Base-by-base conservation (phyloP, 2,888 invertebrate genomes). In the Drosophila tanythrix region DNA sequence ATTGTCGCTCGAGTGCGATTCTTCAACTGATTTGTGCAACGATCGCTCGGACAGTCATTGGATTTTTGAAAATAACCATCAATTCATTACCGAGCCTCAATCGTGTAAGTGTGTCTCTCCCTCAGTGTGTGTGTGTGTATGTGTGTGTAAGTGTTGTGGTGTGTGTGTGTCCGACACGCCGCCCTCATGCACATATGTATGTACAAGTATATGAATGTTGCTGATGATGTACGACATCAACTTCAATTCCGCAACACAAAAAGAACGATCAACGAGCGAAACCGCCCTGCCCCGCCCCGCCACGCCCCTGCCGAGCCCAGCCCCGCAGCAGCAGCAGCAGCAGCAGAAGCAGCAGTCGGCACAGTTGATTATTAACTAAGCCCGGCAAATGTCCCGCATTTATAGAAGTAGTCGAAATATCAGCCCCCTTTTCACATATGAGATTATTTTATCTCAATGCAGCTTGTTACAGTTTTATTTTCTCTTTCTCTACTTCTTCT, bases 1-100 rank as follows among this genome's bases (percentile, higher is more conserved):
- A 46, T 92, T 82, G 89, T 87, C 84, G 92, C 88, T 87, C 89
- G 92, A 92, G 90, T 91, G 92, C 92, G 89, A 89, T 89, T 91
- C 90, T 85, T 83, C 86, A 88, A 93, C 93, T 92, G 93, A 92
- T 92, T 92, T 89, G 87, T 82, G 87, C 83, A 88, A 76, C 79
- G 91, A 91, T 91, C 92, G 85, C 90, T 82, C 92, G 91, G 89
- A 89, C 91, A 92, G 93, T 92, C 91, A 92, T 93, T 93, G 92
- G 87, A 91, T 92, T 92, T 91, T 91, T 88, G 90, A 88, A 89
- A 89, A 87, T 88, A 89, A 88, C 85, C 85, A 85, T 85, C 85
- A 85, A 85, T 88, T 89, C 88, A 86, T 82, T 85, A 74, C 89
- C 56, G 67, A 85, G 80, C 65, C 74, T 38, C 63, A 59, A 36